Evolutionary conservation across 2,113 vertebrate species (phyloP).

Genomic region (Hydropotes inermis): DNA sequence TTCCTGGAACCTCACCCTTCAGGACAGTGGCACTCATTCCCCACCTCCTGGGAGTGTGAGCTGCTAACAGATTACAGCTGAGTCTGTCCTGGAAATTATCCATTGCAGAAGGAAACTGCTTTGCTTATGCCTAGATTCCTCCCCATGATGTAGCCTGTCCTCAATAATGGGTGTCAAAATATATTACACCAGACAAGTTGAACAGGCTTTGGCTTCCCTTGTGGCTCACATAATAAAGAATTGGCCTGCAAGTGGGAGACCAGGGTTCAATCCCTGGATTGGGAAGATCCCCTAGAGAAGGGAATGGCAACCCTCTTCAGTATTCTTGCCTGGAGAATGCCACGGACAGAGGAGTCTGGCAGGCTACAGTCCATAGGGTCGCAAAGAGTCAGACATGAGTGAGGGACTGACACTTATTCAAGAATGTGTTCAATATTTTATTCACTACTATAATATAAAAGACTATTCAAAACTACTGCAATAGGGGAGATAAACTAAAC

Average conservation of each 20-base stretch:
- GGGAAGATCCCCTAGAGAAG: background rate
- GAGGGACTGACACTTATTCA: background rate
- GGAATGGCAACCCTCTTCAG: background rate
- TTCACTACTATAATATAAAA: background rate
- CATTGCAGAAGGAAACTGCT: background rate
- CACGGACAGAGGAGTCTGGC: background rate
- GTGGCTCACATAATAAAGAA: background rate
- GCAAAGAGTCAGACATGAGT: background rate
- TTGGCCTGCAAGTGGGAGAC: background rate
- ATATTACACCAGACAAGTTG: background rate
- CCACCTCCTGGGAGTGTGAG: rapidly evolving
- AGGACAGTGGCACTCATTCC: rapidly evolving
- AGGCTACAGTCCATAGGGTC: background rate
- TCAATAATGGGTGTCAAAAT: background rate
- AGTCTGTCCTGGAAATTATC: background rate
- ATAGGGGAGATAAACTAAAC: background rate
- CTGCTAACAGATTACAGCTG: background rate
- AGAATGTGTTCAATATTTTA: background rate
- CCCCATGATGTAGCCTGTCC: background rate
- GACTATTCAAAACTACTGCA: background rate
- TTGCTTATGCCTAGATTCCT: background rate
- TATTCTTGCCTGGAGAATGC: background rate
- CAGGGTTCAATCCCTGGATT: background rate
- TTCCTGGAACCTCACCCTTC: background rate
- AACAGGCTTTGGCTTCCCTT: background rate